Conservation (phyloP, 2,888 invertebrate species). For the Ormyrus nitidulus region DNA sequence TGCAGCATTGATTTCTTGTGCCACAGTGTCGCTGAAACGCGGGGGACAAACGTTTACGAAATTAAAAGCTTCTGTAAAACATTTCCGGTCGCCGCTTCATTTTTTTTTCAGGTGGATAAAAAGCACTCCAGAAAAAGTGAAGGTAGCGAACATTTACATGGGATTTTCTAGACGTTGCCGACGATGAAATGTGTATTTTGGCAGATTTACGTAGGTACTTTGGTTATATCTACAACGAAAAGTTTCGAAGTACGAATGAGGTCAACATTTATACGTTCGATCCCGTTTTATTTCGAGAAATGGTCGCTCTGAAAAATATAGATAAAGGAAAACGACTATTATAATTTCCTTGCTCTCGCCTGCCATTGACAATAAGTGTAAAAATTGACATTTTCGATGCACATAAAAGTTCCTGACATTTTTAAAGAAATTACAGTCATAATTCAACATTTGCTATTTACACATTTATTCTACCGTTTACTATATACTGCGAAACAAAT, state of each 20-base stretch:
- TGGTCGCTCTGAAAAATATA: not conserved
- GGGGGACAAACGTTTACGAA: no score
- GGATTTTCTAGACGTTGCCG: constrained; percentile 3
- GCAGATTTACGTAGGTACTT: constrained; percentile 32
- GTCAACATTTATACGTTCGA: constrained; percentile 25
- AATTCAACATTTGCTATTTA: no score
- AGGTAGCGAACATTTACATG: constrained; percentile 12
- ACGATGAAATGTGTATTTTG: constrained; percentile 30
- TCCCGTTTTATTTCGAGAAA: not conserved
- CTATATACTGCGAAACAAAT: no score
- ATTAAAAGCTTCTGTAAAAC: no score
- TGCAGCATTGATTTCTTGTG: no score
- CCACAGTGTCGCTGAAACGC: no score
- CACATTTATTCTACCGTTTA: no score
- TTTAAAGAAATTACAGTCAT: no score
- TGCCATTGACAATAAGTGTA: constrained; percentile 1
- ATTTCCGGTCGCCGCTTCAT: no score
- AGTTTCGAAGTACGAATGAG: constrained; percentile 2
- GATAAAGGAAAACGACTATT: not conserved
- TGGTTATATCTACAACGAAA: constrained; percentile 21
- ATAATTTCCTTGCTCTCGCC: not conserved
- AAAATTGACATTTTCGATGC: no score
- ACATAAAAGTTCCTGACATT: no score
- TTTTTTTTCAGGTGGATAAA: no score
- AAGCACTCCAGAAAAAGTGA: not conserved